Evolutionary conservation across 2,797 vertebrate genomes (phyloP).

Genomic region (Gymnopithys bicolor): DNA sequence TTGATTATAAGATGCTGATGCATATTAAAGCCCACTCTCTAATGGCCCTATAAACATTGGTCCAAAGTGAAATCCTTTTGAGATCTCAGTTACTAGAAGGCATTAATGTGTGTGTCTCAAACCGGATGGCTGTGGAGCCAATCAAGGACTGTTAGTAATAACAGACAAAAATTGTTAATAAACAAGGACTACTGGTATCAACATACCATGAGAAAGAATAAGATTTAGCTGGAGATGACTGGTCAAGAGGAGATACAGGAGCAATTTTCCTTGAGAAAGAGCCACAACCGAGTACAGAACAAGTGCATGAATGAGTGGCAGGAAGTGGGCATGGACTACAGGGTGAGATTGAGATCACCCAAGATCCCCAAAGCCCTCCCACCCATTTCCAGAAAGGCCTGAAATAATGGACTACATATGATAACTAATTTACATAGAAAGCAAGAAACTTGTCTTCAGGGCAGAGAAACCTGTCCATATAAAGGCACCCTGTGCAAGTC

Average conservation of each 20-base stretch:
- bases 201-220: not conserved
- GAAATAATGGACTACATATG: not conserved
- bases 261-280: not conserved
- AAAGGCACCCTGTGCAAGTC: no score
- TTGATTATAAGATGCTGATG: not conserved
- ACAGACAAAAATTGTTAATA: not conserved
- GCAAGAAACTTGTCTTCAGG: not conserved
- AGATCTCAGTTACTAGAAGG: not conserved
- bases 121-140: not conserved
- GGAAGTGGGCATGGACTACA: not conserved
- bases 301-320: not conserved
- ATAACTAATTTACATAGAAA: not conserved
- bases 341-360: no score
- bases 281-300: not conserved
- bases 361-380: not conserved
- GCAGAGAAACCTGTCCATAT: not conserved
- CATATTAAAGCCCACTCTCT: not conserved
- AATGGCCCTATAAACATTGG: not conserved
- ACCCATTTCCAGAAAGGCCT: not conserved
- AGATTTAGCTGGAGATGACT: not conserved
- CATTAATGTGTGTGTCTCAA: not conserved
- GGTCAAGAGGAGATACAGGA: not conserved
- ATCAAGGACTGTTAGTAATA: not conserved
- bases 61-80: not conserved
- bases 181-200: not conserved